phyloP scores from a whole-genome alignment of 2,797 vertebrate species.

The Vireo griseus region DNA sequence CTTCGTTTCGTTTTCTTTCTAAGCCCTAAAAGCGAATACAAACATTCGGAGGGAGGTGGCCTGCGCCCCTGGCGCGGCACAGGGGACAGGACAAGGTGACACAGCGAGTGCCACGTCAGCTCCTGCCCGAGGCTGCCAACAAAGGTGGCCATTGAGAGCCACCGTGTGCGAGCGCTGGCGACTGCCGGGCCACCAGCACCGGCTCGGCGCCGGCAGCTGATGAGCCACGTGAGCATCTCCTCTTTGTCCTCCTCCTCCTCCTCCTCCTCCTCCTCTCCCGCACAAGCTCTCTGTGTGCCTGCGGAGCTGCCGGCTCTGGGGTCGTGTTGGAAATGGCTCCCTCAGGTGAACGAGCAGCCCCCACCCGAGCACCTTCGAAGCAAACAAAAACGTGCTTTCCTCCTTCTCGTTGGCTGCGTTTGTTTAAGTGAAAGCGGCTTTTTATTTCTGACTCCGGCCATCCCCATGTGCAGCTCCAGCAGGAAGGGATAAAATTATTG shows the following conservation, averaged over 20 bases:
- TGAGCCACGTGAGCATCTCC: neutral
- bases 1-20: neutral
- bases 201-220: neutral
- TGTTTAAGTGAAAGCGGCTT: neutral
- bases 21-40: neutral
- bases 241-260: rapidly evolving
- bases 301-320: neutral
- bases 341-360: neutral
- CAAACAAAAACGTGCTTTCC: neutral
- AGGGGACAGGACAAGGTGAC: neutral
- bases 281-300: neutral
- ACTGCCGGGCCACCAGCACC: neutral
- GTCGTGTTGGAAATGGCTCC: neutral
- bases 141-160: neutral
- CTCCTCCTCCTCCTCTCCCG: neutral
- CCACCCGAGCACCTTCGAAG: neutral
- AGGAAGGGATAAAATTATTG: neutral
- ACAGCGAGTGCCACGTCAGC: neutral
- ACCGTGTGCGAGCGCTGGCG: rapidly evolving
- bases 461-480: neutral
- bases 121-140: neutral
- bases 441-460: neutral
- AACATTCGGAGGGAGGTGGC: neutral
- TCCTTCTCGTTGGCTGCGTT: neutral
- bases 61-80: neutral